Base-by-base conservation (phyloP, 2,888 invertebrate genomes). In the Tigriopus californicus region DNA sequence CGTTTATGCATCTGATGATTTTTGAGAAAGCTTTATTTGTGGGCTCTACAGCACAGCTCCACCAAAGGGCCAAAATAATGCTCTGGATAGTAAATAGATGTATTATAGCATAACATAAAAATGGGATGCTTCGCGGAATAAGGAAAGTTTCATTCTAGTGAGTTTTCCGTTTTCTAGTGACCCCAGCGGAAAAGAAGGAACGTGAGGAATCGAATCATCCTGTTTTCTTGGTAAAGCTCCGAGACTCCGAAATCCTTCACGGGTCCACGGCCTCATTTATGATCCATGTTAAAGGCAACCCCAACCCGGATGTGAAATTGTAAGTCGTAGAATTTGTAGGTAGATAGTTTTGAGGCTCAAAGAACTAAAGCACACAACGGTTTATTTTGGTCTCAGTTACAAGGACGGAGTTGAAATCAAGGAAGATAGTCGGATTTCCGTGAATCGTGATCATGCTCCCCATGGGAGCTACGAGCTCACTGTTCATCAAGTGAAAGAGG, bases 301-400 rank as follows among this genome's bases (percentile, higher is more conserved):
- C 91, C 1, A 84, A 83, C 68, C 95, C 97, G 1, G 82, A 81
- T 63, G 80, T 95, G 52, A 82, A 81, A 71, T 94, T 95, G 94
- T 91, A 75, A 80, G 85, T 80, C n/a, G 33, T n/a, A 24, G 13
- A 12, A 18, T n/a, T n/a, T n/a, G n/a, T n/a, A n/a, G n/a, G n/a
- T n/a, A n/a, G n/a, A n/a, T n/a, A n/a, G n/a, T n/a, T n/a, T n/a
- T n/a, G n/a, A n/a, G n/a, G n/a, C n/a, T n/a, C n/a, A n/a, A n/a
- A n/a, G n/a, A n/a, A n/a, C n/a, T n/a, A n/a, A n/a, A n/a, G 41
- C 11, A 12, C 11, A 41, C 11, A 41, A 41, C 41, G 11, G 11
- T 47, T 10, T 20, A 12, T 47, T 47, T 55, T 41, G 11, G 41
- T n/a, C n/a, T 33, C 67, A 90, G 91, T 75, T 88, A 77, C 70